Percentiles rank a stretch among this genome's conserved stretches.
Conservation (phyloP, 2,888 invertebrate species). For the Pseudolycoriella hygida region DNA sequence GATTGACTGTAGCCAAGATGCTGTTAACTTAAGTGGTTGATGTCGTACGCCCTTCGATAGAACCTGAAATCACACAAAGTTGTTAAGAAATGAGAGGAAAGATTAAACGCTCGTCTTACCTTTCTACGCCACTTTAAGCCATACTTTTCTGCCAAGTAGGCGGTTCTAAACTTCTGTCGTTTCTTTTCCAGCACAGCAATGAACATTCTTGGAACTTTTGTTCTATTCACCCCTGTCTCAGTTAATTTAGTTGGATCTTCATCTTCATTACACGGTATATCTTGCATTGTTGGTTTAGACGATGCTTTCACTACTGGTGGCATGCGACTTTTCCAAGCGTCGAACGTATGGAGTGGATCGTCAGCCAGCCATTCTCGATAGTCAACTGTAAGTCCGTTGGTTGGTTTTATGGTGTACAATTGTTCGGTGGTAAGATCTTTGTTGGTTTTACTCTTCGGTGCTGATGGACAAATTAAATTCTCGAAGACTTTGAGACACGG, state of each 20-base stretch:
- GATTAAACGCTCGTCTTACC: constrained; percentile 4
- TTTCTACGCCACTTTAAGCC: constrained; percentile 44
- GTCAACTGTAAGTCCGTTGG: constrained; percentile 49
- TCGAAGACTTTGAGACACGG: constrained; percentile 88
- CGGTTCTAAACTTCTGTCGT: constrained; percentile 24
- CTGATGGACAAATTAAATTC: constrained; percentile 52
- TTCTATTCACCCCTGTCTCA: constrained; percentile 14
- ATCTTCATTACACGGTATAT: constrained; percentile 12
- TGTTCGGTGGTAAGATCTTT: constrained; percentile 36
- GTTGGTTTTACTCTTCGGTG: constrained; percentile 35
- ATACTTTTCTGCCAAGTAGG: constrained; percentile 58
- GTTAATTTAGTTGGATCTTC: constrained; percentile 6
- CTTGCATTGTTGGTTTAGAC: constrained; percentile 3
- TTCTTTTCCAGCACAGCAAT: constrained; percentile 19
- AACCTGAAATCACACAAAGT: constrained; percentile 8
- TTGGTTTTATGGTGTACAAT: constrained; percentile 31
- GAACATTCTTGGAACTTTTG: constrained; percentile 11
- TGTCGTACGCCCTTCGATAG: constrained; percentile 21
- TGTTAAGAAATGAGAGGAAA: constrained; percentile 11
- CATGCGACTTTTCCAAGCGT: constrained; percentile 51
- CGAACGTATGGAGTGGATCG: constrained; percentile 47
- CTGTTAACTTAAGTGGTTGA: constrained; percentile 34
- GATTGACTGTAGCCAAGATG: constrained; percentile 75
- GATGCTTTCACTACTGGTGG: constrained; percentile 24
- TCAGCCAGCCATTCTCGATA: constrained; percentile 56